Evolutionary conservation across 1,140 invertebrate genomes (phyloP), one percentile per base, ranked within the genome.

Genomic region (Calosoma granatense): DNA sequence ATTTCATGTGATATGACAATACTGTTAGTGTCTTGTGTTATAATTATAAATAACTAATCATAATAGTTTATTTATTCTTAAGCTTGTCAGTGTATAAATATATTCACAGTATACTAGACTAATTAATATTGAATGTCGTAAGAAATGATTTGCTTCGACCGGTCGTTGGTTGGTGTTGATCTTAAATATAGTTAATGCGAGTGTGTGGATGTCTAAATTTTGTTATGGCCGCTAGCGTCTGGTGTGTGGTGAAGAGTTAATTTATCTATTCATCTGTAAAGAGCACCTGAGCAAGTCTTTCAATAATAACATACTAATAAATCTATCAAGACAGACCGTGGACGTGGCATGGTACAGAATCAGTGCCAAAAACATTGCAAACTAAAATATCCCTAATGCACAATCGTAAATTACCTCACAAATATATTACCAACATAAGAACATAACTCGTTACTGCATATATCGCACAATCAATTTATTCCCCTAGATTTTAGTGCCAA

Each of bases 401-500:
- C 41, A 11, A 47, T 47, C 41, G 41, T 47, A 47, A 47, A 47
- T 47, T 47, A 47, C 9, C 6, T 11, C 9, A 47, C 9, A 47
- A 47, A 47, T 47, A 47, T 47, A 47, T 47, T 47, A 47, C 41
- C 41, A 47, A 47, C 41, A 12, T 47, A 47, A 47, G 41, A 47
- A 17, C 41, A 47, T 47, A 47, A 47, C 15, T 47, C 41, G 26
- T 30, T 47, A 47, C 17, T 47, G 41, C 15, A 17, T 12, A 47
- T 17, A 47, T 30, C 26, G 26, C 17, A 47, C 17, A 17, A 47
- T 47, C 41, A 47, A 47, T 47, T 47, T 47, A 47, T 47, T 47
- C 41, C 41, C 41, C 41, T 47, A 47, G 41, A 17, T 47, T 47
- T 47, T 17, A 47, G 9, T 47, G 41, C 41, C 41, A 47, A 47